These are phyloP conservation scores for Epistrophe grossulariae DNA, from an alignment of 2,888 invertebrate genomes.

Conservation along the genomic window DNA sequence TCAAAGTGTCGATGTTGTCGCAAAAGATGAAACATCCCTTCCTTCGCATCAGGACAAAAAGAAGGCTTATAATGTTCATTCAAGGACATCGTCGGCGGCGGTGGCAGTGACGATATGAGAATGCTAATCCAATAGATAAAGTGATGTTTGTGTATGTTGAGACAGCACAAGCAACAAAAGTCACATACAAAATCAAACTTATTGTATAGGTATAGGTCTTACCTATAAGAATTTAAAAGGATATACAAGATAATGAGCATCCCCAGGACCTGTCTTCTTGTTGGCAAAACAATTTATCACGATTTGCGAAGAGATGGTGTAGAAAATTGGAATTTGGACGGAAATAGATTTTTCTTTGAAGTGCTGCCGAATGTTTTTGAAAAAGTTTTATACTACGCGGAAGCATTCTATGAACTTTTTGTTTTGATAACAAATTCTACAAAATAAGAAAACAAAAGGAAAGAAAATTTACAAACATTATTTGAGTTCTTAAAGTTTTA, in stretches of 20 bases:
- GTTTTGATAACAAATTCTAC: background rate
- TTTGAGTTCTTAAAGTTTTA: background rate
- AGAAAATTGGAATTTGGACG: slow-evolving; percentile 41
- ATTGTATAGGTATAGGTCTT: background rate
- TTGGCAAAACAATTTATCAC: slow-evolving; percentile 57
- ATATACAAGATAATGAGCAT: slow-evolving; percentile 4
- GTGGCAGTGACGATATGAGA: slow-evolving; percentile 21
- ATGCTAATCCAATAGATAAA: slow-evolving; percentile 59
- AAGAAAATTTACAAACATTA: background rate
- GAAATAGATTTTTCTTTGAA: slow-evolving; percentile 19
- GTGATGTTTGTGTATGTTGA: slow-evolving; percentile 9
- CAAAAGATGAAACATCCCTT: slow-evolving; percentile 47
- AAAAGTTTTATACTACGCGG: background rate
- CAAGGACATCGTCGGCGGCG: slow-evolving; percentile 22
- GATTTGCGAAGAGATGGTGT: slow-evolving; percentile 33
- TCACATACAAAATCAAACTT: slow-evolving; percentile 37
- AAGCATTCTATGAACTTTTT: background rate
- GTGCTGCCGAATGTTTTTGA: slow-evolving; percentile 3
- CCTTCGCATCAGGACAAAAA: slow-evolving; percentile 8
- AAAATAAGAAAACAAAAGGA: background rate
- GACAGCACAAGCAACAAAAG: slow-evolving; percentile 5
- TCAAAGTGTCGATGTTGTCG: slow-evolving; percentile 61
- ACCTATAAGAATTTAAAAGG: slow-evolving; percentile 1
- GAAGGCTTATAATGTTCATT: slow-evolving; percentile 20
- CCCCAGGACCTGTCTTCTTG: background rate